phyloP scores from a whole-genome alignment of 2,888 invertebrate species.

The Autographa gamma region DNA sequence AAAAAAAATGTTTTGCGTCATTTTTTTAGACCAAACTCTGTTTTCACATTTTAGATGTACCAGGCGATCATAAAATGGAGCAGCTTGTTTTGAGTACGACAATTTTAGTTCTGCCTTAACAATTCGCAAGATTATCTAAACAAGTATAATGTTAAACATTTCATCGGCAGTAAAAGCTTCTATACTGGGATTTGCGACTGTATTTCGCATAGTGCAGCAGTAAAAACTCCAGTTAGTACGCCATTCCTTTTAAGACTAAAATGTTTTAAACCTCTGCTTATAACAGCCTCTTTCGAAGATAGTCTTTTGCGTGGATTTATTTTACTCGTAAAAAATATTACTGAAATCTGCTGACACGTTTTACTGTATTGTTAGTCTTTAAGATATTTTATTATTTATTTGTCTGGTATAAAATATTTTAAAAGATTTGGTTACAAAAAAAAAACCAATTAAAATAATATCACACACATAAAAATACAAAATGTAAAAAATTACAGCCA shows the following conservation, averaged over 20 bases:
- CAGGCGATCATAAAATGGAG: neutral
- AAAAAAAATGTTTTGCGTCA: neutral
- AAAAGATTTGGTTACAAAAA: too few relatives aligned
- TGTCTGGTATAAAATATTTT: neutral
- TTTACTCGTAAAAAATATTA: neutral
- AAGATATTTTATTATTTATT: neutral
- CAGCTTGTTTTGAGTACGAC: neutral
- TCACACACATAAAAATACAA: too few relatives aligned
- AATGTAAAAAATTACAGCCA: neutral
- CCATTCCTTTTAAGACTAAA: constrained; percentile 4
- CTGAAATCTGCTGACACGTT: neutral
- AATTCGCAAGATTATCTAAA: neutral
- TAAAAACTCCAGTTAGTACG: constrained; percentile 4
- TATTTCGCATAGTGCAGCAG: constrained; percentile 3
- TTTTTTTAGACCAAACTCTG: neutral
- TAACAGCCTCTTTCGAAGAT: constrained; percentile 1
- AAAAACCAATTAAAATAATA: too few relatives aligned
- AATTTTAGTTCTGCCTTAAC: neutral
- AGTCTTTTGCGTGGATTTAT: neutral
- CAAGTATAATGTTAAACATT: neutral
- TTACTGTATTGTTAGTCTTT: neutral
- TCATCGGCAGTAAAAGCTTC: neutral
- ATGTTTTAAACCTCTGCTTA: constrained; percentile 1
- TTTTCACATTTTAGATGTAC: neutral
- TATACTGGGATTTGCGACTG: neutral